Evolutionary conservation across 2,888 invertebrate species (phyloP).

Genomic region (Galerucella calmariensis): DNA sequence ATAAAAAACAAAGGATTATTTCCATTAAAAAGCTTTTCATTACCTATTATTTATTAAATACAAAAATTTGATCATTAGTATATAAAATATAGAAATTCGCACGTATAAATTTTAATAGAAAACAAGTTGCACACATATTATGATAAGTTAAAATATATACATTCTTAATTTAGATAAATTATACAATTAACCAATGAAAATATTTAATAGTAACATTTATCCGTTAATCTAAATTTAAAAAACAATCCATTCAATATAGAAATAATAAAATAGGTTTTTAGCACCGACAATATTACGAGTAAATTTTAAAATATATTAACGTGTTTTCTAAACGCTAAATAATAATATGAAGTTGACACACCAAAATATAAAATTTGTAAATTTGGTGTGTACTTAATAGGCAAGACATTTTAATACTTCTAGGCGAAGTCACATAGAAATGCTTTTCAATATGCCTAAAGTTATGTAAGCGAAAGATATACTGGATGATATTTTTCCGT

Average conservation of each 20-base stretch:
- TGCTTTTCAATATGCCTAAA: no score
- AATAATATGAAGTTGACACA: not conserved
- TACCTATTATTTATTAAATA: slow-evolving; percentile 5
- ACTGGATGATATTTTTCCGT: no score
- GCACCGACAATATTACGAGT: no score
- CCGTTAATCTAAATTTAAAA: not conserved
- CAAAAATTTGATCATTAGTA: not conserved
- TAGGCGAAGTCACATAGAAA: not conserved
- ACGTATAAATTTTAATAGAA: not conserved
- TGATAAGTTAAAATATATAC: not conserved
- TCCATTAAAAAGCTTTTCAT: not conserved
- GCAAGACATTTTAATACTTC: not conserved
- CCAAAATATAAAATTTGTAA: not conserved
- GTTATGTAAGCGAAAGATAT: no score
- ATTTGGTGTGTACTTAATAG: not conserved
- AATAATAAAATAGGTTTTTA: not conserved
- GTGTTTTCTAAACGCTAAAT: not conserved
- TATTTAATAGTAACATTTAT: not conserved
- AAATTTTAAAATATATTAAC: not conserved
- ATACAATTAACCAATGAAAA: not conserved
- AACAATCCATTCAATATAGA: not conserved
- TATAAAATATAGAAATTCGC: not conserved
- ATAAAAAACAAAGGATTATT: not conserved
- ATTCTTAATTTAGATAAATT: not conserved
- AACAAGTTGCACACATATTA: not conserved